These are phyloP conservation scores for Phthorimaea operculella DNA, from an alignment of 1,140 invertebrate genomes.

Conservation along the genomic window DNA sequence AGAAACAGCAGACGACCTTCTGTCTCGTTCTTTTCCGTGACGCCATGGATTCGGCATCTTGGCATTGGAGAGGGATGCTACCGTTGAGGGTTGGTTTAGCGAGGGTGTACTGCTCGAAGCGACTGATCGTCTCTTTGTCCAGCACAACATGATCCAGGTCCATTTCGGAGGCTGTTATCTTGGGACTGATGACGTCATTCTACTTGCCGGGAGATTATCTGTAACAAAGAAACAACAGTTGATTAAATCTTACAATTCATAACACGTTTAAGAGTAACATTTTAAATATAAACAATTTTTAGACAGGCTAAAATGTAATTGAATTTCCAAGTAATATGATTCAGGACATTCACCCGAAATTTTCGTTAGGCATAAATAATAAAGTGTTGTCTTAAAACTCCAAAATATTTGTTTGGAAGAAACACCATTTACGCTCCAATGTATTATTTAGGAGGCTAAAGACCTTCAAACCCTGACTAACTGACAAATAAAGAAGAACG, in stretches of 20 bases:
- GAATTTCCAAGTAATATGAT: too few relatives aligned
- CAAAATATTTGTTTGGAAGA: too few relatives aligned
- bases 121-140: slow-evolving; percentile 60
- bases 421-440: too few relatives aligned
- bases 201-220: slow-evolving; percentile 34
- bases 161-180: slow-evolving; percentile 42
- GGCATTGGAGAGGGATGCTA: slow-evolving; percentile 58
- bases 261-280: background rate
- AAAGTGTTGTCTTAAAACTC: too few relatives aligned
- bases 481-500: too few relatives aligned
- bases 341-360: too few relatives aligned
- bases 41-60: slow-evolving; percentile 59
- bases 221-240: slow-evolving; percentile 42
- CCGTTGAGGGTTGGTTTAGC: slow-evolving; percentile 58
- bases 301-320: too few relatives aligned
- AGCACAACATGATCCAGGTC: slow-evolving; percentile 60
- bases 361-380: too few relatives aligned
- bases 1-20: slow-evolving; percentile 66
- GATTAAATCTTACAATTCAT: too few relatives aligned
- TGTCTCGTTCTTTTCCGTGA: slow-evolving; percentile 61
- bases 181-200: slow-evolving; percentile 35
- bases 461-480: too few relatives aligned
- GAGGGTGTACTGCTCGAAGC: slow-evolving; percentile 60
- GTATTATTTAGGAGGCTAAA: too few relatives aligned
- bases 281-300: too few relatives aligned